These are phyloP conservation scores for Trachurus trachurus DNA, from an alignment of 2,797 vertebrate genomes.

Conservation along the genomic window DNA sequence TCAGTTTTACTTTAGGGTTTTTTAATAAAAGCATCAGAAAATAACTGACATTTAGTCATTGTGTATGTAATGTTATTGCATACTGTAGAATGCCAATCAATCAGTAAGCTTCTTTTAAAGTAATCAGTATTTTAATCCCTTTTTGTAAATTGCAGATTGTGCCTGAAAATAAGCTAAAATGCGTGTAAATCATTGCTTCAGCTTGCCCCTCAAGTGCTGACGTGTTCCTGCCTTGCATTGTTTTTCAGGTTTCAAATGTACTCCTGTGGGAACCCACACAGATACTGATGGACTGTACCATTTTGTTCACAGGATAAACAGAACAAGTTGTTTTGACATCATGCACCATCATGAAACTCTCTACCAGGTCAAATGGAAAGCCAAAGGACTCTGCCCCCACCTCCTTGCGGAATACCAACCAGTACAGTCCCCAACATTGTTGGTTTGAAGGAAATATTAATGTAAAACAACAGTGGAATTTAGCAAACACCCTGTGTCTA, in stretches of 20 bases:
- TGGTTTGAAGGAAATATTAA: background rate
- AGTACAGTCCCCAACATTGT: background rate
- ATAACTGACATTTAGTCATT: no score
- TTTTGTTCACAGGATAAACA: slow-evolving; percentile 69
- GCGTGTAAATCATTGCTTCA: background rate
- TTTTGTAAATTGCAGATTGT: background rate
- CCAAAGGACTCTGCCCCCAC: background rate
- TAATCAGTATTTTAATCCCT: no score
- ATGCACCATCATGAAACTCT: slow-evolving; percentile 71
- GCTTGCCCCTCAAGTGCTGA: background rate
- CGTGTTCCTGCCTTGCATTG: background rate
- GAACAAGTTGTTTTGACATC: slow-evolving; percentile 72
- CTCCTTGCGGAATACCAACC: background rate
- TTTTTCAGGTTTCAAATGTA: slow-evolving; percentile 18
- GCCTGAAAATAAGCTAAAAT: background rate
- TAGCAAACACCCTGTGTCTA: background rate
- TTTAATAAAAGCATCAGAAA: no score
- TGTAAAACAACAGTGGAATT: background rate
- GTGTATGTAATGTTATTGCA: background rate
- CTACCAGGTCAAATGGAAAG: slow-evolving; percentile 44
- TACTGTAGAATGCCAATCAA: background rate
- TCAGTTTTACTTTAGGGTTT: background rate
- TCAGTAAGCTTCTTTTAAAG: background rate
- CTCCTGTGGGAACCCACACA: slow-evolving; percentile 42
- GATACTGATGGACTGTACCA: slow-evolving; percentile 14